These are phyloP conservation scores for Pongo abelii DNA, from an alignment of 2,113 vertebrate genomes.

Conservation along the genomic window DNA sequence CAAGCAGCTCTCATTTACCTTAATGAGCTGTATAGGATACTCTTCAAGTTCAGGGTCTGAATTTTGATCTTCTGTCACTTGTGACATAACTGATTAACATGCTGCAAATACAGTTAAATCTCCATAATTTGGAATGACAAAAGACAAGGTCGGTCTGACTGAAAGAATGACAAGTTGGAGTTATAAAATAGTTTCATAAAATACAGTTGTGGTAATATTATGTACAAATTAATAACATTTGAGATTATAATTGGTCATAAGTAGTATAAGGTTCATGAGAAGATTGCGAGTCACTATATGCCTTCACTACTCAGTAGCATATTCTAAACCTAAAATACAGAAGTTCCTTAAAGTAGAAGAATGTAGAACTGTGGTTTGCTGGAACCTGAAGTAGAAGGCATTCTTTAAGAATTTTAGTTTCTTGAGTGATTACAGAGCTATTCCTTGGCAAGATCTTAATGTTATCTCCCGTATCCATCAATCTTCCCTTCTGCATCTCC, in stretches of 20 bases:
- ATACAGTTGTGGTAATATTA: not conserved
- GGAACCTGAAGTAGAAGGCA: not conserved
- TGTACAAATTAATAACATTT: not conserved
- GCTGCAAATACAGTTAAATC: not conserved
- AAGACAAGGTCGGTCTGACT: not conserved
- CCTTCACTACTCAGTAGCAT: not conserved
- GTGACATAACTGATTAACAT: constrained; percentile 32
- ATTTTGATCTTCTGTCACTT: constrained; percentile 45
- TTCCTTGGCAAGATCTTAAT: not conserved
- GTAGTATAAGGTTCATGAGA: not conserved
- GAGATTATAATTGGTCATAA: not conserved
- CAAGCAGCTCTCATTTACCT: not conserved
- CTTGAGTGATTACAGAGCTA: not conserved
- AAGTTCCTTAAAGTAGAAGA: constrained; percentile 1
- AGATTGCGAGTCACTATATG: not conserved
- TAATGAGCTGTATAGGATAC: not conserved
- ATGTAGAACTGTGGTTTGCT: constrained; percentile 21
- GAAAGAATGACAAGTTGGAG: constrained; percentile 34
- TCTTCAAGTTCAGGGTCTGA: constrained; percentile 45
- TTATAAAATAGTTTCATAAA: not conserved
- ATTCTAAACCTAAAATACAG: not conserved
- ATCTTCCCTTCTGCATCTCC: not conserved
- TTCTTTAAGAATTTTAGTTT: constrained; percentile 34
- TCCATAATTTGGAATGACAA: constrained; percentile 30
- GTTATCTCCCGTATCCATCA: not conserved